phyloP scores from a whole-genome alignment of 1,140 invertebrate genomes.

The Watersipora subatra region DNA sequence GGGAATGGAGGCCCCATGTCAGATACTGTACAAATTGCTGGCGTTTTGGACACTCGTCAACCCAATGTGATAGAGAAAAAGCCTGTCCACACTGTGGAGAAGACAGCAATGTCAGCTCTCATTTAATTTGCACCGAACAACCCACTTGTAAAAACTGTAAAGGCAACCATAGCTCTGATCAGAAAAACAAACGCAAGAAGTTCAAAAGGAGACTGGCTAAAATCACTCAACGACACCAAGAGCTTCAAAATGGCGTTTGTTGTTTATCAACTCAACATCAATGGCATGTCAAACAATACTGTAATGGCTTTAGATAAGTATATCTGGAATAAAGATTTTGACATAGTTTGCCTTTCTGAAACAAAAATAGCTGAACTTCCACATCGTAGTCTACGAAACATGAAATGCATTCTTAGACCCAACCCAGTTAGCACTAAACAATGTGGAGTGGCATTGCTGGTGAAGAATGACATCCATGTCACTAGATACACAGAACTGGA shows the following conservation, averaged over 20 bases:
- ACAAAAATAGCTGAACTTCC: neutral
- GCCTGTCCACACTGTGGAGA: neutral
- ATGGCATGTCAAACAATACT: neutral
- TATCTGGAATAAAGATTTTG: neutral
- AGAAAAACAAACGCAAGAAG: neutral
- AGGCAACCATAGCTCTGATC: neutral
- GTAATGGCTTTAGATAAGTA: neutral
- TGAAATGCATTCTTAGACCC: neutral
- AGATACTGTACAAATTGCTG: neutral
- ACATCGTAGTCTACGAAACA: neutral
- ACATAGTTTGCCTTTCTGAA: neutral
- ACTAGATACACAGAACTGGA: neutral
- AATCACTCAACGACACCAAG: neutral
- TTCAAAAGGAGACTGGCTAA: neutral
- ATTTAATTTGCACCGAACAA: neutral
- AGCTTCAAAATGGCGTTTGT: neutral
- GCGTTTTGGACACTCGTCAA: neutral
- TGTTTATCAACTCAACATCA: neutral
- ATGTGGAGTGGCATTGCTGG: neutral
- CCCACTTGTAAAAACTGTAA: neutral
- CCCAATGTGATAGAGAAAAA: neutral
- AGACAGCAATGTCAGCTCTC: neutral
- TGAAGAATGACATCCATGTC: neutral
- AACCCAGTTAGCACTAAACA: neutral
- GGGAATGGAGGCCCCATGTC: neutral